Percentiles rank a stretch among this genome's conserved stretches.
Evolutionary conservation across 2,113 vertebrate genomes (phyloP).

Genomic region (Callospermophilus lateralis): DNA sequence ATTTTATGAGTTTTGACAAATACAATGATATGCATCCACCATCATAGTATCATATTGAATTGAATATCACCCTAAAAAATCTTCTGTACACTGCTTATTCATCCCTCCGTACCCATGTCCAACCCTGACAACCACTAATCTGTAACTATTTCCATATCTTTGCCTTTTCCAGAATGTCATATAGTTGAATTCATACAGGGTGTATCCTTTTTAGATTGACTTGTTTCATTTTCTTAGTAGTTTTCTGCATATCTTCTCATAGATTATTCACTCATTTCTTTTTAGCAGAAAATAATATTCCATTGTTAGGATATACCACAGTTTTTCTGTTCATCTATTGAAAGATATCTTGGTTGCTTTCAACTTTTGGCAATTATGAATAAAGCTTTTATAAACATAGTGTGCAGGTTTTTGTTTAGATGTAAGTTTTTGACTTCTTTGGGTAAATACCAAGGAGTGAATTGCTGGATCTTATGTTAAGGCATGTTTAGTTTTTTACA

Average conservation of each 20-base stretch:
- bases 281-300: background rate
- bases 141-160: background rate
- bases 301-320: background rate
- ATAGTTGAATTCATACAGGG: background rate
- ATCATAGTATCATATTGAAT: background rate
- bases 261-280: background rate
- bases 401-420: background rate
- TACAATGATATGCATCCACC: background rate
- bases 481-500: background rate
- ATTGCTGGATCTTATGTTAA: background rate
- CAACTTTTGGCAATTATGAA: background rate
- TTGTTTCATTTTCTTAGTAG: background rate
- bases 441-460: background rate
- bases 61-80: background rate
- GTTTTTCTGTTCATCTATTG: background rate
- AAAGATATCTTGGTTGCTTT: slow-evolving; percentile 3
- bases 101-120: background rate
- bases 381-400: background rate
- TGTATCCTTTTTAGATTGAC: background rate
- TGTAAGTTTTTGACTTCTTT: background rate
- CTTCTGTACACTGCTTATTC: background rate
- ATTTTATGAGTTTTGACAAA: background rate
- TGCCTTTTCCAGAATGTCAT: background rate
- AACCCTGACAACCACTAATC: background rate
- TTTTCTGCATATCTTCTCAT: background rate